Conservation (phyloP, 2,888 invertebrate species). For the Andrena bicolor region DNA sequence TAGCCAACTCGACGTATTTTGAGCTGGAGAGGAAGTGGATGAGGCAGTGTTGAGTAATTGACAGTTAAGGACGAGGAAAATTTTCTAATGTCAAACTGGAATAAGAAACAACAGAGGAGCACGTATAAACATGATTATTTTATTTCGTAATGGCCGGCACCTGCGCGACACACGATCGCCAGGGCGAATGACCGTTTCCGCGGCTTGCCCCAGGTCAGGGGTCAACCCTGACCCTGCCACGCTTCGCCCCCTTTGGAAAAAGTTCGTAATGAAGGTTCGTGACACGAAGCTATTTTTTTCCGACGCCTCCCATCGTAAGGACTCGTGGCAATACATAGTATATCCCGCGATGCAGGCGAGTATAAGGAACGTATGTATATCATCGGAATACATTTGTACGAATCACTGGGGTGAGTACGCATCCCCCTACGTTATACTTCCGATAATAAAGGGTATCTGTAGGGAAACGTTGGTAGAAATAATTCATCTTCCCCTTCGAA, state of each 20-base stretch:
- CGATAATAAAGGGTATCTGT: constrained; percentile 41
- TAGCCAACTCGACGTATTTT: too few species aligned
- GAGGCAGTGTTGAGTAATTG: not conserved
- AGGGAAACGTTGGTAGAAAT: constrained; percentile 4
- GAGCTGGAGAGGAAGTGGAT: too few species aligned
- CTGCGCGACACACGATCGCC: constrained; percentile 24
- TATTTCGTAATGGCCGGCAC: constrained; percentile 44
- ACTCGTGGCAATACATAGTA: constrained; percentile 28
- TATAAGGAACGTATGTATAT: constrained; percentile 46
- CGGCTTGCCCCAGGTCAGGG: constrained; percentile 69
- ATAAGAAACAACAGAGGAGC: not conserved
- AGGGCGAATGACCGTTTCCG: constrained; percentile 59
- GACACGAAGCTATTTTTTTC: constrained; percentile 73
- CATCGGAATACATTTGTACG: constrained; percentile 55
- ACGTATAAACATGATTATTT: constrained; percentile 38
- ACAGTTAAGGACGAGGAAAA: not conserved
- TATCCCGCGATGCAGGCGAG: constrained; percentile 19
- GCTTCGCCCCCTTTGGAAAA: constrained; percentile 52
- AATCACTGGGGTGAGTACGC: constrained; percentile 39
- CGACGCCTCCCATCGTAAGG: constrained; percentile 56
- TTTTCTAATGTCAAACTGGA: not conserved
- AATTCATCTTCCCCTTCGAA: constrained; percentile 18
- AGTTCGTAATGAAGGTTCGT: constrained; percentile 71
- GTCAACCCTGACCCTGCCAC: constrained; percentile 72
- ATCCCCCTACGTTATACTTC: constrained; percentile 30